Percentiles rank a stretch among this genome's conserved stretches.
Evolutionary conservation across 2,113 vertebrate genomes (phyloP).

Genomic region (Lampris megalopsis): DNA sequence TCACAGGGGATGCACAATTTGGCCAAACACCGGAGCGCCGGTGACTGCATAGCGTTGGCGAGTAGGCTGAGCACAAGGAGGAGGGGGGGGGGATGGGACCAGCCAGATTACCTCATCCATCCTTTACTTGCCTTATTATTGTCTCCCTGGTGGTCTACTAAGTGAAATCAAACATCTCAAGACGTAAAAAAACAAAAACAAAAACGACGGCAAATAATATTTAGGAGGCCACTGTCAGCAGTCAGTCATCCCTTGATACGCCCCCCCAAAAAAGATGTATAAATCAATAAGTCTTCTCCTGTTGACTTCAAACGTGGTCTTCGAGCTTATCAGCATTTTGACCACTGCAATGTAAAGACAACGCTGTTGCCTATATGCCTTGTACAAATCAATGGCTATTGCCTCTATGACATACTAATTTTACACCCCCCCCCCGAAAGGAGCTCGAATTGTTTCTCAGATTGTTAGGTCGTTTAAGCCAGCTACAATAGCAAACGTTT

Average conservation of each 20-base stretch:
- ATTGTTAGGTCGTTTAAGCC: background rate
- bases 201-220: background rate
- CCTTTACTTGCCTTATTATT: slow-evolving; percentile 61
- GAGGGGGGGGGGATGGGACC: slow-evolving; percentile 49
- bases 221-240: background rate
- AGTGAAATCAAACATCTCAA: slow-evolving; percentile 1
- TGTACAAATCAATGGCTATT: no score
- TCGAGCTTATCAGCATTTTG: no score
- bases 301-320: slow-evolving; percentile 4
- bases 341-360: no score
- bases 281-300: background rate
- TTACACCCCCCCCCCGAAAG: no score
- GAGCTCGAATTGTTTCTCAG: background rate
- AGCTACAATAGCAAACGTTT: slow-evolving; percentile 15
- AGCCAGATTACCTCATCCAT: slow-evolving; percentile 74
- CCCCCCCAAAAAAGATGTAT: background rate
- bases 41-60: slow-evolving; percentile 48
- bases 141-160: slow-evolving; percentile 8
- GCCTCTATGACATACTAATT: no score
- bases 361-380: no score
- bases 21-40: slow-evolving; percentile 19
- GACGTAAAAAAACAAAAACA: background rate
- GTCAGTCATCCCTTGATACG: background rate
- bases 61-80: slow-evolving; percentile 57
- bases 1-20: background rate